A percentile compares a stretch with the other conserved stretches of the same genome.
These are phyloP conservation scores for Neuroterus valhalla DNA, from an alignment of 1,140 invertebrate species.

Conservation along the genomic window DNA sequence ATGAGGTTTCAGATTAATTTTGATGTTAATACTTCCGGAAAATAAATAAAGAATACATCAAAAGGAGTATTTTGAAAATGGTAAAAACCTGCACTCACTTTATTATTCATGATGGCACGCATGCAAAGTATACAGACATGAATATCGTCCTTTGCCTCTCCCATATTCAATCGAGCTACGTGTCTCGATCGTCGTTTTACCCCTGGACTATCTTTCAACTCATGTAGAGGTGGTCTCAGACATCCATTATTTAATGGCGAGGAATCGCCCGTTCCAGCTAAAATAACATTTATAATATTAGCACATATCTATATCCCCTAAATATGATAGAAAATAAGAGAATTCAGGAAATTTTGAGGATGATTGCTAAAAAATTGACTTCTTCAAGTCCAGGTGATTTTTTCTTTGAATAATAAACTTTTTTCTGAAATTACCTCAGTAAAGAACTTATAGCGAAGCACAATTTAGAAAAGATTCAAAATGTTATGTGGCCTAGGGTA, in stretches of 20 bases:
- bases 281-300: conserved; percentile 44
- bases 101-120: conserved; percentile 99
- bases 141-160: conserved; percentile 98
- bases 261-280: conserved; percentile 63
- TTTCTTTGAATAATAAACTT: neutral
- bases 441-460: no score
- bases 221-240: conserved; percentile 77
- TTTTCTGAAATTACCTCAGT: no score
- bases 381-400: no score
- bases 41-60: neutral
- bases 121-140: conserved; percentile 99
- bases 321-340: neutral
- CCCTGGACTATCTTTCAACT: conserved; percentile 81
- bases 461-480: no score
- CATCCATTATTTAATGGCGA: conserved; percentile 75
- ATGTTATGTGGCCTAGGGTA: no score
- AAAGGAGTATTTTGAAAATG: conserved; percentile 6
- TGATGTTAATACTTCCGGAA: no score
- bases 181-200: conserved; percentile 86
- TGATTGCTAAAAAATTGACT: no score
- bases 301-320: no score
- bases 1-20: no score
- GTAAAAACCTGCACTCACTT: conserved; percentile 77
- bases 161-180: conserved; percentile 95
- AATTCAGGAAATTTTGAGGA: neutral